These are phyloP conservation scores for Nymphalis urticae DNA, from an alignment of 2,888 invertebrate species.

Conservation along the genomic window DNA sequence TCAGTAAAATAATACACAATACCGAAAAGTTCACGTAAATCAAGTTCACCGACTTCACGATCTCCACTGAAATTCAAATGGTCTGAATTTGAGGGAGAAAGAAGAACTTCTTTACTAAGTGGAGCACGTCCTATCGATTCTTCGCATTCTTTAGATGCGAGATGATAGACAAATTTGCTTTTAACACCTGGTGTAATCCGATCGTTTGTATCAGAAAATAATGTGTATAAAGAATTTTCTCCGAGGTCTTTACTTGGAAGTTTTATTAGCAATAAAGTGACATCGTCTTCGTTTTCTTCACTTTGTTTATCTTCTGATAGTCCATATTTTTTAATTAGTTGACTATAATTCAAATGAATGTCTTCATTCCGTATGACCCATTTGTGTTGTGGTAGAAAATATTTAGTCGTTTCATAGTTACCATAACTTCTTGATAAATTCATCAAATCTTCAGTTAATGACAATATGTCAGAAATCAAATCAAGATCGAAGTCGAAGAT, in stretches of 20 bases:
- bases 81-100: constrained; percentile 43
- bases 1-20: constrained; percentile 49
- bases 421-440: constrained; percentile 26
- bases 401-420: constrained; percentile 18
- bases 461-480: constrained; percentile 25
- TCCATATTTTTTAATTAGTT: constrained; percentile 42
- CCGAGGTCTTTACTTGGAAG: background rate
- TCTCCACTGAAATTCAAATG: constrained; percentile 50
- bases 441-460: constrained; percentile 27
- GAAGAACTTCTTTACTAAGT: constrained; percentile 46
- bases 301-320: constrained; percentile 16
- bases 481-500: constrained; percentile 31
- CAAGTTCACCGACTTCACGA: constrained; percentile 48
- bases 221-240: background rate
- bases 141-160: constrained; percentile 45
- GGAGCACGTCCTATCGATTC: constrained; percentile 49
- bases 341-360: constrained; percentile 43
- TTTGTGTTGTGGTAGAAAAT: constrained; percentile 17
- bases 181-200: constrained; percentile 55
- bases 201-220: constrained; percentile 46
- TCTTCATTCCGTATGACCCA: constrained; percentile 21
- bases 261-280: background rate
- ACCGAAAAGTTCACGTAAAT: constrained; percentile 47
- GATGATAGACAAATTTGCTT: constrained; percentile 40
- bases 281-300: constrained; percentile 14